Conservation (phyloP, 2,888 invertebrate genomes). For the Trachelus tabidus region DNA sequence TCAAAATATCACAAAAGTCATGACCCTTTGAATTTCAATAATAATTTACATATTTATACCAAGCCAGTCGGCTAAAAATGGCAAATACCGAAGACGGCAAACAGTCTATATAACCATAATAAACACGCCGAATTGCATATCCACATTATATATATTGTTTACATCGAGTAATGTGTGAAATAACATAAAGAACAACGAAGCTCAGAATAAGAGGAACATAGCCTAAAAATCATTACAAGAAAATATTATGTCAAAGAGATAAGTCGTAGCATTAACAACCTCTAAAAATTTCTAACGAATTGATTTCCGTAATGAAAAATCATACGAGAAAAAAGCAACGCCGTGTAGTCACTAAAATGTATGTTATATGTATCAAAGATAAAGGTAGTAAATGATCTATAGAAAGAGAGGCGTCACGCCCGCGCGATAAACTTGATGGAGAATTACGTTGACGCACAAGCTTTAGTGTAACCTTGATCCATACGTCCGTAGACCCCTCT, state of each 20-base stretch:
- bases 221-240: not conserved
- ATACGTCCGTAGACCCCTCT: slow-evolving; percentile 36
- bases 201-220: not conserved
- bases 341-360: not conserved
- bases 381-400: not conserved
- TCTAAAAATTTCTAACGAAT: not conserved
- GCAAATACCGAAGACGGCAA: not conserved
- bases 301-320: not conserved
- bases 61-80: not conserved
- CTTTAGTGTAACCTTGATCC: slow-evolving; percentile 61
- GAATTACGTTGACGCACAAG: slow-evolving; percentile 36
- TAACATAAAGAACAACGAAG: not conserved
- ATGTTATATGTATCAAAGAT: not conserved
- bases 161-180: not conserved
- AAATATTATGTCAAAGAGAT: not conserved
- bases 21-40: no score
- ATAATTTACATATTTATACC: not conserved
- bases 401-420: not conserved
- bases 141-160: not conserved
- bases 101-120: not conserved
- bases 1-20: not conserved
- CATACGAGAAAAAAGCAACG: not conserved
- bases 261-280: not conserved
- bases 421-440: not conserved
- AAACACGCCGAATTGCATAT: not conserved